These are phyloP conservation scores for Drosophila acutilabella DNA, from an alignment of 2,888 invertebrate genomes.

Conservation along the genomic window DNA sequence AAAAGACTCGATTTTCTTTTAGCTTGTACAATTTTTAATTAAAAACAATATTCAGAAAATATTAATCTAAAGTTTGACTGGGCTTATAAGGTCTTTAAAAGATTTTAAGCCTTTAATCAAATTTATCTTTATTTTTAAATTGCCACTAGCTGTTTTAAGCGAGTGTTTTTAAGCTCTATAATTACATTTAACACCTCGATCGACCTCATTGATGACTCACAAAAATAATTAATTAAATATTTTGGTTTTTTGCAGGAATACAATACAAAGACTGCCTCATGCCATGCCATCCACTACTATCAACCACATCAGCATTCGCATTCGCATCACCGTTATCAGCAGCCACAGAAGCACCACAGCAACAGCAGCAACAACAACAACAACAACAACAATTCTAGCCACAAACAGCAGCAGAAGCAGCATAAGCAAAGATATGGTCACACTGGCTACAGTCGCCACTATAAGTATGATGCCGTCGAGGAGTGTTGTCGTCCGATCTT, in stretches of 20 bases:
- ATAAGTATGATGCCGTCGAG: constrained; percentile 79
- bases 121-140: no score
- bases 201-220: no score
- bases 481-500: constrained; percentile 83
- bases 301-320: constrained; percentile 61
- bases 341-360: constrained; percentile 40
- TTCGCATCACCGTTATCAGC: constrained; percentile 35
- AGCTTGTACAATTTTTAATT: no score
- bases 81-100: no score
- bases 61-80: no score
- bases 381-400: constrained; percentile 29
- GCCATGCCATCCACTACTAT: constrained; percentile 85
- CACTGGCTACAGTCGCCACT: constrained; percentile 64
- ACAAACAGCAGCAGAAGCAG: constrained; percentile 30
- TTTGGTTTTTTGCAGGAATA: constrained; percentile 79
- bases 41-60: no score
- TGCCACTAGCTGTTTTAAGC: no score
- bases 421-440: constrained; percentile 54
- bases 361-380: constrained; percentile 37
- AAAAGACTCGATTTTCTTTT: no score
- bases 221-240: no score
- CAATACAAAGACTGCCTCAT: constrained; percentile 85
- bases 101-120: no score
- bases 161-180: no score
- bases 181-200: no score